phyloP scores from a whole-genome alignment of 2,113 vertebrate genomes.

The Amia ocellicauda region DNA sequence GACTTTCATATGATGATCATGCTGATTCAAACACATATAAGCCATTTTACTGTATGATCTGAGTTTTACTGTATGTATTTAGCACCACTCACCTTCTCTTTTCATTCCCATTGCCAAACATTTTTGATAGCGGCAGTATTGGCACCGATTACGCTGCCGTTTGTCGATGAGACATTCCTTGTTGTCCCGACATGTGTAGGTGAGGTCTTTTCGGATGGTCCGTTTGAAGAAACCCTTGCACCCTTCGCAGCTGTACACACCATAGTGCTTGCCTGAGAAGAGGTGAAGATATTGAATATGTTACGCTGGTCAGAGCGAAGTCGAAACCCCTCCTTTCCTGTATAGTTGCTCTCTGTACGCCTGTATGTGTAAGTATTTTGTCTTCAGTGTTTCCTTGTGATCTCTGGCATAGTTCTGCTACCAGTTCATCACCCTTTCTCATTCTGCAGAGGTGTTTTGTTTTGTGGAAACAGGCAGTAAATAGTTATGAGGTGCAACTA shows the following conservation, averaged over 20 bases:
- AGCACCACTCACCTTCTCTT: constrained; percentile 64
- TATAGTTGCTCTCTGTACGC: no score
- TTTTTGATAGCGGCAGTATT: constrained; percentile 79
- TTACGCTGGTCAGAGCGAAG: no score
- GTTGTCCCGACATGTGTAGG: constrained; percentile 73
- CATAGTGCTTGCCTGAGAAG: constrained; percentile 72
- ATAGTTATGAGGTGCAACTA: no score
- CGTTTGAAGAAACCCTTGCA: constrained; percentile 79
- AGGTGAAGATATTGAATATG: not conserved
- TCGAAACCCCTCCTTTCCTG: no score
- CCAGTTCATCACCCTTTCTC: no score
- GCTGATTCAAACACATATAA: no score
- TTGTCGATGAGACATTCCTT: constrained; percentile 78
- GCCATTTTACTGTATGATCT: not conserved
- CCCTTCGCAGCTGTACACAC: constrained; percentile 76
- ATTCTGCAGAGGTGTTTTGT: no score
- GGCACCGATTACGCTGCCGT: constrained; percentile 74
- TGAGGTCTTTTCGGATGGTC: constrained; percentile 73
- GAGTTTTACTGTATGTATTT: not conserved
- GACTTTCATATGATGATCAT: no score
- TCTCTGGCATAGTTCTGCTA: no score
- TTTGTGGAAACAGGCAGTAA: no score
- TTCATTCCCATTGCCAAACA: constrained; percentile 79
- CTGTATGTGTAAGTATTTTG: no score
- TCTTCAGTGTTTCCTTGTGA: no score